These are phyloP conservation scores for Gymnosoma rotundatum DNA, from an alignment of 2,888 invertebrate genomes.

Conservation along the genomic window DNA sequence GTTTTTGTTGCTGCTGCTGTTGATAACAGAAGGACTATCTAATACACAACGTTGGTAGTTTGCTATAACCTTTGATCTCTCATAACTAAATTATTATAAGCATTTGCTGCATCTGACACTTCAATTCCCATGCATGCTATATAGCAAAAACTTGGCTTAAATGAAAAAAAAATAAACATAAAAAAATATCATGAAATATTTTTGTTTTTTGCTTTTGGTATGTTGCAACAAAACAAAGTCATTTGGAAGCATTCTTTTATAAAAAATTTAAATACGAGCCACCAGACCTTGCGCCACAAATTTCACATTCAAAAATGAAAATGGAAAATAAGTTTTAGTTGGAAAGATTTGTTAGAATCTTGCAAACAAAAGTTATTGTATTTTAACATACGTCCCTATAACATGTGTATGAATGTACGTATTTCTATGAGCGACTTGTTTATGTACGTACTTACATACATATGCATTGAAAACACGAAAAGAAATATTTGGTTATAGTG, in stretches of 20 bases:
- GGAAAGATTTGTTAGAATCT: neutral
- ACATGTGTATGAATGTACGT: constrained; percentile 4
- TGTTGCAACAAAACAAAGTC: constrained; percentile 64
- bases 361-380: constrained; percentile 31
- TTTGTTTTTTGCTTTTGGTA: neutral
- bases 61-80: constrained; percentile 68
- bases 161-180: neutral
- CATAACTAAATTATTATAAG: constrained; percentile 69
- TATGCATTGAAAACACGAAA: neutral
- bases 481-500: too few species aligned
- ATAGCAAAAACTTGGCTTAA: constrained; percentile 29
- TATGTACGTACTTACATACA: constrained; percentile 1
- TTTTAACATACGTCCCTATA: constrained; percentile 29
- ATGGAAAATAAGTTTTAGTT: constrained; percentile 53
- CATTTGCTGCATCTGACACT: constrained; percentile 70
- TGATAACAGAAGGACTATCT: constrained; percentile 14
- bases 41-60: constrained; percentile 16
- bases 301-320: constrained; percentile 17
- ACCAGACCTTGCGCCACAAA: constrained; percentile 58
- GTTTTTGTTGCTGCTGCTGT: constrained; percentile 16
- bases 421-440: constrained; percentile 16
- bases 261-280: constrained; percentile 34
- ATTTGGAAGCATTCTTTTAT: constrained; percentile 48
- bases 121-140: constrained; percentile 68
- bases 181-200: constrained; percentile 19